A percentile compares a stretch with the other conserved stretches of the same genome.
phyloP scores from a whole-genome alignment of 1,140 invertebrate species.

The Trachymyrmex septentrionalis region DNA sequence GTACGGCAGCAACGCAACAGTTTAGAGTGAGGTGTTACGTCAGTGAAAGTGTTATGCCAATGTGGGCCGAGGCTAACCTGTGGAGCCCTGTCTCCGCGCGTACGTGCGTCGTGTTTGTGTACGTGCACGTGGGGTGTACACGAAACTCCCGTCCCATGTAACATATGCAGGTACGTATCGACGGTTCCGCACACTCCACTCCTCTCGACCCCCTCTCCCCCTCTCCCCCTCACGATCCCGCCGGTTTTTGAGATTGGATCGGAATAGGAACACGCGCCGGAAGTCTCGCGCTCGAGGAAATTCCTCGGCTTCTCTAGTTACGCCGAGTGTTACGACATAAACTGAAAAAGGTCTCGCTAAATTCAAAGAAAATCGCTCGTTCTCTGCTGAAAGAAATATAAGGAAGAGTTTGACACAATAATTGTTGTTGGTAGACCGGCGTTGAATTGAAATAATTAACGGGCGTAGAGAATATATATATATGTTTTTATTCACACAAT shows the following conservation, averaged over 20 bases:
- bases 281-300: slow-evolving; percentile 55
- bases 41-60: slow-evolving; percentile 87
- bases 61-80: slow-evolving; percentile 87
- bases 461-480: background rate
- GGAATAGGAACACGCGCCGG: slow-evolving; percentile 52
- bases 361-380: background rate
- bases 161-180: slow-evolving; percentile 44
- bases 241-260: slow-evolving; percentile 47
- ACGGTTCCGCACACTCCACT: slow-evolving; percentile 26
- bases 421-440: background rate
- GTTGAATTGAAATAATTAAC: background rate
- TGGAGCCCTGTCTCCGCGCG: slow-evolving; percentile 81
- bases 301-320: slow-evolving; percentile 25
- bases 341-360: background rate
- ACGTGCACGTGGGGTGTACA: background rate
- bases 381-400: background rate
- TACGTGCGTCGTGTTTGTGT: slow-evolving; percentile 14
- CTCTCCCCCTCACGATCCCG: background rate
- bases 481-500: background rate
- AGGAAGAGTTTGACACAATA: background rate
- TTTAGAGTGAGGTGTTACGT: slow-evolving; percentile 86
- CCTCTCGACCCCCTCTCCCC: too few species aligned
- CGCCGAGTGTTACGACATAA: background rate
- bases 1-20: slow-evolving; percentile 84
- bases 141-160: slow-evolving; percentile 11